A percentile compares a stretch with the other conserved stretches of the same genome.
Evolutionary conservation across 2,113 vertebrate species (phyloP).

Genomic region (Tychaedon coryphoeus): DNA sequence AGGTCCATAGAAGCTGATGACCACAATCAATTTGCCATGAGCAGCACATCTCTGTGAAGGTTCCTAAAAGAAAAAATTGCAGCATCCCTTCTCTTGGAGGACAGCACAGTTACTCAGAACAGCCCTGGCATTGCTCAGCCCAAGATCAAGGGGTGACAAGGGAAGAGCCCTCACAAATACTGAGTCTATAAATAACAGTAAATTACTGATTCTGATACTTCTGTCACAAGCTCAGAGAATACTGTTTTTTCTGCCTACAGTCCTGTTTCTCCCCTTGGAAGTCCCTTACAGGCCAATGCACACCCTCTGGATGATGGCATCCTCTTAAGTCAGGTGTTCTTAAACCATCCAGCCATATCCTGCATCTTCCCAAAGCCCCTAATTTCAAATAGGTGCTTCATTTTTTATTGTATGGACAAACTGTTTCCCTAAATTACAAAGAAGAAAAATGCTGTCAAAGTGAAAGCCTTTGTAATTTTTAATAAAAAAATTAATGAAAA

Average conservation of each 20-base stretch:
- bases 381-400: background rate
- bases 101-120: background rate
- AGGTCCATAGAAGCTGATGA: background rate
- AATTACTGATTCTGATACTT: slow-evolving; percentile 36
- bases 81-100: background rate
- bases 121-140: slow-evolving; percentile 20
- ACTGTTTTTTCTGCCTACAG: background rate
- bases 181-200: slow-evolving; percentile 50
- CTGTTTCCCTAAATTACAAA: background rate
- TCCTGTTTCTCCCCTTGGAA: background rate
- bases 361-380: background rate
- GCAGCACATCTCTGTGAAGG: background rate
- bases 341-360: accelerated
- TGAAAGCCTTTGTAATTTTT: background rate
- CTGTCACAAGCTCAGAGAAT: background rate
- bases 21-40: background rate
- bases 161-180: slow-evolving; percentile 36
- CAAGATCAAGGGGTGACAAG: background rate
- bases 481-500: background rate
- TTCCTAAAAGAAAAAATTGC: background rate
- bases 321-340: background rate
- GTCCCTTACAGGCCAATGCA: background rate
- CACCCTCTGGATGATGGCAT: background rate
- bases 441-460: background rate
- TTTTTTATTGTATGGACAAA: background rate